Evolutionary conservation across 2,797 vertebrate genomes (phyloP).

Genomic region (Enteromius afrohamiltoni): DNA sequence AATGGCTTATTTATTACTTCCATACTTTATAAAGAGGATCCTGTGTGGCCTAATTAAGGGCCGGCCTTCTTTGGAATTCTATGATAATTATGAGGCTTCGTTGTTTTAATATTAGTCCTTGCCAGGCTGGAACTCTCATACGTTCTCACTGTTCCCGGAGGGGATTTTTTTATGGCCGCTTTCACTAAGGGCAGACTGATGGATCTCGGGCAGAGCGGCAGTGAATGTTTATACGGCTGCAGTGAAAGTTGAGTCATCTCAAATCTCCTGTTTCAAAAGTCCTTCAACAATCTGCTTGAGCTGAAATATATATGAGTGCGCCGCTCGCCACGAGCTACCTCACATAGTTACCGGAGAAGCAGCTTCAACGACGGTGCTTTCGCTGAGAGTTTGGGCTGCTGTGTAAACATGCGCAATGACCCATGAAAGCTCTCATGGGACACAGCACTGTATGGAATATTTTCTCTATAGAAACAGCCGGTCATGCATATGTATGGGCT

Average conservation of each 20-base stretch:
- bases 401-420: slow-evolving; percentile 55
- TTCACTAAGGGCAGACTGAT: slow-evolving; percentile 69
- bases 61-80: slow-evolving; percentile 79
- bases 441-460: slow-evolving; percentile 12
- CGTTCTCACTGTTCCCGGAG: slow-evolving; percentile 71
- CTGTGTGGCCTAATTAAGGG: slow-evolving; percentile 85
- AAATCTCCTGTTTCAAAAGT: slow-evolving; percentile 66
- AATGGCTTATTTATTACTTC: slow-evolving; percentile 85
- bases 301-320: slow-evolving; percentile 42
- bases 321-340: slow-evolving; percentile 18
- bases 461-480: slow-evolving; percentile 32
- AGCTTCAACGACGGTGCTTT: slow-evolving; percentile 24
- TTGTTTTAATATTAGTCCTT: slow-evolving; percentile 84
- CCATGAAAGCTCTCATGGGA: slow-evolving; percentile 51
- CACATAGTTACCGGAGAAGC: slow-evolving; percentile 35
- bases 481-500: slow-evolving; percentile 30
- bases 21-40: slow-evolving; percentile 81
- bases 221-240: slow-evolving; percentile 74
- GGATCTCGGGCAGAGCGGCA: slow-evolving; percentile 69
- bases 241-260: slow-evolving; percentile 69
- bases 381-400: slow-evolving; percentile 40
- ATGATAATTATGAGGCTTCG: slow-evolving; percentile 81
- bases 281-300: slow-evolving; percentile 57
- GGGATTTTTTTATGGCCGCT: slow-evolving; percentile 66
- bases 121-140: slow-evolving; percentile 72